Evolutionary conservation across 2,797 vertebrate genomes (phyloP).

Genomic region (Urophycis tenuis): DNA sequence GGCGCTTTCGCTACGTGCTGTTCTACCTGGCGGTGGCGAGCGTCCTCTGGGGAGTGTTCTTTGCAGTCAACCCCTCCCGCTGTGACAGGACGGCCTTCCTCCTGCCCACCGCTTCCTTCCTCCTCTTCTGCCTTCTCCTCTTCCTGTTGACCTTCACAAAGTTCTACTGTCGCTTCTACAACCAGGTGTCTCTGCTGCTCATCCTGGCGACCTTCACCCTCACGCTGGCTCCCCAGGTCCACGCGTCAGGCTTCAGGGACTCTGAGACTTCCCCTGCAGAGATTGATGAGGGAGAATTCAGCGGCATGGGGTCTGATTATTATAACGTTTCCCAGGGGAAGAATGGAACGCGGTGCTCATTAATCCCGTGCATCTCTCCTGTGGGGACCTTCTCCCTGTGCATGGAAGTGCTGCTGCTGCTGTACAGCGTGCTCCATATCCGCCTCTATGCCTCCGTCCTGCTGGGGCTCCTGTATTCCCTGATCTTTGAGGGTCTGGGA

Average conservation of each 20-base stretch:
- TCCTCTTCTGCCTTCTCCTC: conserved; percentile 81
- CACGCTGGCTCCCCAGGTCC: conserved; percentile 85
- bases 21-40: conserved; percentile 81
- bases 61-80: conserved; percentile 73
- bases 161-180: conserved; percentile 79
- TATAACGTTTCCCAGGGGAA: conserved; percentile 59
- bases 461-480: conserved; percentile 85
- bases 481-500: conserved; percentile 86
- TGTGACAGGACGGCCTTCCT: conserved; percentile 75
- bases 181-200: conserved; percentile 80
- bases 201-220: conserved; percentile 79
- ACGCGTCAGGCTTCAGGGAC: conserved; percentile 69
- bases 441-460: conserved; percentile 87
- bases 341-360: conserved; percentile 24
- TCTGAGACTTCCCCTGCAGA: conserved; percentile 24
- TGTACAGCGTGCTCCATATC: conserved; percentile 93
- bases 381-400: conserved; percentile 95
- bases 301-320: conserved; percentile 48
- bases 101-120: conserved; percentile 78
- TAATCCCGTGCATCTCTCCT: conserved; percentile 80
- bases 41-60: conserved; percentile 89
- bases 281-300: conserved; percentile 53
- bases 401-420: conserved; percentile 88
- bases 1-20: conserved; percentile 90
- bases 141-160: conserved; percentile 88